Evolutionary conservation across 2,888 invertebrate species (phyloP), one percentile per base, ranked within the genome.

Genomic region (Cryptocephalus moraei): DNA sequence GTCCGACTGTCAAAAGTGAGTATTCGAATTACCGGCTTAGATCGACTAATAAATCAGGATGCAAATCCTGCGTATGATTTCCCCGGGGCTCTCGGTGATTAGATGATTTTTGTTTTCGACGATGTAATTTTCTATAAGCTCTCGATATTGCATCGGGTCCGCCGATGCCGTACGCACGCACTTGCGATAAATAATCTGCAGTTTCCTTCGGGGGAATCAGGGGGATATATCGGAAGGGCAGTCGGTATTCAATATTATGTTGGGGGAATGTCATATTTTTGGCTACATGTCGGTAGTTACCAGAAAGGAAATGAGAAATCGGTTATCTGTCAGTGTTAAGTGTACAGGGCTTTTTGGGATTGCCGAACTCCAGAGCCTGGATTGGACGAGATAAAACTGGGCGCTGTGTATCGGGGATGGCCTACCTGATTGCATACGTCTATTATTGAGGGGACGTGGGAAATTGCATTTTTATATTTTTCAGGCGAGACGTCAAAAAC

Each of bases 111-210:
- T 60, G 57, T 54, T 58, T 55, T 55, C 48, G 48, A 51, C 50
- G 49, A 49, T 47, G 55, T 61, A 60, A 60, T 61, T 60, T 58
- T 55, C 54, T 45, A 48, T 56, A 53, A 58, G 58, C 52, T 46
- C n/a, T 36, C n/a, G 11, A 36, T 36, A 36, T 36, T 12, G 22
- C 22, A 22, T 22, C 22, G 22, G 22, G 22, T 22, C 22, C 22
- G 22, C 22, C 6, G 22, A 22, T 22, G 22, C 22, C 22, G 22
- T 22, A 53, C 54, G 55, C 60, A 61, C 61, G 60, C 60, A 59
- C 58, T 55, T 54, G 51, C 59, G 52, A 58, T 59, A 62, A 62
- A 61, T 62, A 61, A 61, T 61, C 58, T 56, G 53, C 56, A 55
- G 58, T 56, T 61, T 59, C 60, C 57, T 57, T 54, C 14, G 8